Evolutionary conservation across 1,140 invertebrate species (phyloP).

Genomic region (Saccostrea cuccullata): DNA sequence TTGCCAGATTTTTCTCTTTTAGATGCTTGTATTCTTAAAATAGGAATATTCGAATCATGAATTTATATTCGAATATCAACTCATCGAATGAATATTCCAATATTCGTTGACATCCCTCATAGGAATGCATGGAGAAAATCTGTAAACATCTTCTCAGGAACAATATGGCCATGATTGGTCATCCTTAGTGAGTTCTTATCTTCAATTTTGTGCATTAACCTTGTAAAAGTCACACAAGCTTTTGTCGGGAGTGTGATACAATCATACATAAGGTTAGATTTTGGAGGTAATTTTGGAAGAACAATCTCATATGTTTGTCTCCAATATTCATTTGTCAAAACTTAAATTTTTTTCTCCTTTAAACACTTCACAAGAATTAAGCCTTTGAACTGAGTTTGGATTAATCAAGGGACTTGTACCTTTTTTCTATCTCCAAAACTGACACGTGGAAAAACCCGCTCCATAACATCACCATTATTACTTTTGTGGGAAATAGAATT

Average conservation of each 20-base stretch:
- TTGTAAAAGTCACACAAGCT: background rate
- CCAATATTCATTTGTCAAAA: conserved; percentile 34
- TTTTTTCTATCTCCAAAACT: background rate
- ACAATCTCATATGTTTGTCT: conserved; percentile 10
- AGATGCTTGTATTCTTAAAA: no score
- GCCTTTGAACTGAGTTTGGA: background rate
- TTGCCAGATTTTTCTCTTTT: no score
- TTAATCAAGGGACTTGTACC: background rate
- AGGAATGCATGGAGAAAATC: no score
- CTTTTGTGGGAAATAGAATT: background rate
- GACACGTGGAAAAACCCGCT: background rate
- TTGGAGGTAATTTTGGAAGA: background rate
- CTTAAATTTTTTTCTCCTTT: background rate
- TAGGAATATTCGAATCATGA: no score
- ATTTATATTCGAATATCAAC: no score
- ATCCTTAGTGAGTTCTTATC: no score
- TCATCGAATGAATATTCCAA: no score
- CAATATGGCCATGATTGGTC: no score
- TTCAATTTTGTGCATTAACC: background rate
- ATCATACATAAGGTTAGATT: background rate
- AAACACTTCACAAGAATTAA: background rate
- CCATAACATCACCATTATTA: background rate
- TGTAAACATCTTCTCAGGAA: no score
- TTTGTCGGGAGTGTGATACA: background rate
- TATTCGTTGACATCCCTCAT: no score